These are phyloP conservation scores for Eupithecia subumbrata DNA, from an alignment of 2,888 invertebrate species.

Conservation along the genomic window DNA sequence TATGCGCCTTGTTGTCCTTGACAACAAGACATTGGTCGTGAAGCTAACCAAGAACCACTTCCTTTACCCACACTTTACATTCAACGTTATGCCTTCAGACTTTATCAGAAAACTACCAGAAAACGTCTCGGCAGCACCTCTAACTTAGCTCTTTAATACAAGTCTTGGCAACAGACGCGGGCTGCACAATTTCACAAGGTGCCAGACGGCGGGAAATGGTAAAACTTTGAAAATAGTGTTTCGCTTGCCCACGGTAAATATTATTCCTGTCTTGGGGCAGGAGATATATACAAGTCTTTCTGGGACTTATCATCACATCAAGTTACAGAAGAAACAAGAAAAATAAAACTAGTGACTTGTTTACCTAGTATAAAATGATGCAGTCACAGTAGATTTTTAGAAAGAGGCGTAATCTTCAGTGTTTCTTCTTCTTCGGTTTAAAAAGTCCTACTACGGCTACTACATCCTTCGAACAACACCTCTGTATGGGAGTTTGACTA, in stretches of 20 bases:
- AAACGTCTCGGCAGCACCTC: background rate
- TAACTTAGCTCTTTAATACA: slow-evolving; percentile 5
- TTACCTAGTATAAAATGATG: background rate
- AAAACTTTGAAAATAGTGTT: slow-evolving; percentile 21
- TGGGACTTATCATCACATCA: background rate
- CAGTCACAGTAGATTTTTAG: background rate
- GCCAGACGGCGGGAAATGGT: slow-evolving; percentile 20
- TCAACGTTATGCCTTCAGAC: background rate
- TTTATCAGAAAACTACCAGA: background rate
- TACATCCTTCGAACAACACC: background rate
- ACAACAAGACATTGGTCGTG: background rate
- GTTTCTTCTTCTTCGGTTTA: too few relatives aligned
- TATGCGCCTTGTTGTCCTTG: background rate
- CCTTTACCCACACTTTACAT: background rate
- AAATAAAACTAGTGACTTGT: background rate
- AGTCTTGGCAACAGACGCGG: slow-evolving; percentile 24
- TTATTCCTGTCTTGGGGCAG: background rate
- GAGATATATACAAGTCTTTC: background rate
- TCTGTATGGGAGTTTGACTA: background rate
- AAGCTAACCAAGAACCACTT: background rate
- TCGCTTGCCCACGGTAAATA: background rate
- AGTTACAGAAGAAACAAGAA: background rate
- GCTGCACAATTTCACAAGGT: slow-evolving; percentile 28
- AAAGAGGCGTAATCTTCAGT: too few relatives aligned
- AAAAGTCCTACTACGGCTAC: background rate